Percentiles rank a stretch among this genome's conserved stretches.
Evolutionary conservation across 2,888 invertebrate species (phyloP).

Genomic region (Stenodema calcarata): DNA sequence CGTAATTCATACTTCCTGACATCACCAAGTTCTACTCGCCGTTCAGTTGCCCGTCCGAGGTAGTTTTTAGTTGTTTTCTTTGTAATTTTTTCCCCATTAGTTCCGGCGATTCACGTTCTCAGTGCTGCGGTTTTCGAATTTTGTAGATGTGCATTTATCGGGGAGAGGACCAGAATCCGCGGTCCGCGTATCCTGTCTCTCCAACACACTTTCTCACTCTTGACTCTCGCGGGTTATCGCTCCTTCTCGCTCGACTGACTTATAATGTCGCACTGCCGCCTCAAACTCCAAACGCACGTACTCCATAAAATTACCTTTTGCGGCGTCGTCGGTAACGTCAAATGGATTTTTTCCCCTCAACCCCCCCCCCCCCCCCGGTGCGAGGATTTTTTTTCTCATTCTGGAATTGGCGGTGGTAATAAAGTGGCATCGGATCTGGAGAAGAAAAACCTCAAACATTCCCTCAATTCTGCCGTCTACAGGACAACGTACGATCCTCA

Average conservation of each 20-base stretch:
- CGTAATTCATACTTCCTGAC: too few species aligned
- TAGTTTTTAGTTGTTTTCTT: too few species aligned
- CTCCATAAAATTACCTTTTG: slow-evolving; percentile 2
- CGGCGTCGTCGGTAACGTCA: not conserved
- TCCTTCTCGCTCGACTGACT: not conserved
- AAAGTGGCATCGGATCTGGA: not conserved
- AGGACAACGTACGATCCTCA: not conserved
- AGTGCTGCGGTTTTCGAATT: not conserved
- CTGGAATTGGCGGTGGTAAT: not conserved
- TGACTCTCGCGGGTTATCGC: not conserved
- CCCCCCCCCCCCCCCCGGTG: not conserved
- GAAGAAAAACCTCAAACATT: not conserved
- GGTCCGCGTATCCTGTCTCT: not conserved
- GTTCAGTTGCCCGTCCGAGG: too few species aligned
- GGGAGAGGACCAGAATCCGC: not conserved
- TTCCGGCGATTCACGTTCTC: too few species aligned
- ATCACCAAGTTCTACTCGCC: not conserved
- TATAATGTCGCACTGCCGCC: not conserved
- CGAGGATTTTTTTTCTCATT: not conserved
- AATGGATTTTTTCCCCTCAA: not conserved
- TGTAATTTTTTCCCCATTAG: too few species aligned
- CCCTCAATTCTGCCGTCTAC: not conserved
- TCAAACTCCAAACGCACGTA: not conserved
- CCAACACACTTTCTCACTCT: not conserved
- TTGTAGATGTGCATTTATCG: not conserved